Percentiles rank a stretch among this genome's conserved stretches.
These are phyloP conservation scores for Amphipoea lucens DNA, from an alignment of 2,888 invertebrate genomes.

Conservation along the genomic window DNA sequence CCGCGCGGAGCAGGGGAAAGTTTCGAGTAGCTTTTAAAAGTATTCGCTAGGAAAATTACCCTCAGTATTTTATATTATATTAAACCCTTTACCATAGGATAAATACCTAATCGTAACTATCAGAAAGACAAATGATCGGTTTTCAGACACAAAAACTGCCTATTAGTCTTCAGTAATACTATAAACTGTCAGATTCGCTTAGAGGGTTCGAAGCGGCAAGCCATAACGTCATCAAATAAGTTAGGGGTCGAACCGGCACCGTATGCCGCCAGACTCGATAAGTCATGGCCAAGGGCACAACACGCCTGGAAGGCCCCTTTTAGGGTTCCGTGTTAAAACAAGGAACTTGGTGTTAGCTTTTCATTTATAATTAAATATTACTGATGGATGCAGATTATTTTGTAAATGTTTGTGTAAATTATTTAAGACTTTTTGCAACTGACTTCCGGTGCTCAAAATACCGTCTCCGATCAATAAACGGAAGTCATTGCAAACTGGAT, in stretches of 20 bases:
- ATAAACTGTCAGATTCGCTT: constrained; percentile 31
- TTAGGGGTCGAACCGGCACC: constrained; percentile 23
- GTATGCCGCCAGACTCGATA: constrained; percentile 29
- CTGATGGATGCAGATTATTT: no score
- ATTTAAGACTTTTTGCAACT: no score
- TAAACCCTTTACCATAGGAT: neutral
- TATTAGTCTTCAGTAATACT: constrained; percentile 24
- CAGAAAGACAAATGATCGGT: constrained; percentile 12
- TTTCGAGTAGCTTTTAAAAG: neutral
- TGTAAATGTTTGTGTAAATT: no score
- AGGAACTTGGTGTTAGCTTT: neutral
- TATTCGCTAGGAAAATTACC: neutral
- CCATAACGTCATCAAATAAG: constrained; percentile 44
- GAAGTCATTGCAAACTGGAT: no score
- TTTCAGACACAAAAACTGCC: constrained; percentile 12
- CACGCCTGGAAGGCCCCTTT: neutral
- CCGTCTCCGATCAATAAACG: no score
- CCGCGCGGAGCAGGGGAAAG: neutral
- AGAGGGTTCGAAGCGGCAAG: constrained; percentile 17
- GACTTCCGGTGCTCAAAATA: no score
- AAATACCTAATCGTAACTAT: neutral
- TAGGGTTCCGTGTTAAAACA: constrained; percentile 13
- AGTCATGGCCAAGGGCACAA: constrained; percentile 43
- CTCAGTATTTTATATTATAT: neutral
- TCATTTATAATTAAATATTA: no score